Percentiles rank a stretch among this genome's conserved stretches.
Evolutionary conservation across 1,140 invertebrate species (phyloP).

Genomic region (Ips typographus): DNA sequence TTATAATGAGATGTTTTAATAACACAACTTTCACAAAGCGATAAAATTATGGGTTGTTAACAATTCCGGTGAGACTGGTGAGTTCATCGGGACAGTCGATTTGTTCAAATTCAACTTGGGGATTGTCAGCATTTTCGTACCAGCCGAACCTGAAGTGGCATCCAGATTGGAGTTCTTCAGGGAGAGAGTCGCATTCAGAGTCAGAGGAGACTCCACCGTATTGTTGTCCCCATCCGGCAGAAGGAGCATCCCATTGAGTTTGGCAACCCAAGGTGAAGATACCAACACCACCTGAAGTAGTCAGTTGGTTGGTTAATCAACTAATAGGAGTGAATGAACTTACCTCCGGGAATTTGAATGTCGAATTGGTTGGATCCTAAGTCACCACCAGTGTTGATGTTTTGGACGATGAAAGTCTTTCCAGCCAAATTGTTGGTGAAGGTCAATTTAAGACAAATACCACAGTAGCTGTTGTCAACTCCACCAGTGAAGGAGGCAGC

Average conservation of each 20-base stretch:
- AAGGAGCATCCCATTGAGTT: slow-evolving; percentile 33
- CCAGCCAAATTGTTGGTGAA: slow-evolving; percentile 21
- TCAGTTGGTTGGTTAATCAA: not conserved
- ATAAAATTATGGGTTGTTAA: not conserved
- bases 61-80: slow-evolving; percentile 16
- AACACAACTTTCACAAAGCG: too few species aligned
- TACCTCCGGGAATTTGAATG: slow-evolving; percentile 36
- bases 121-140: slow-evolving; percentile 34
- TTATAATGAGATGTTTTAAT: too few species aligned
- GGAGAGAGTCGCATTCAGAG: slow-evolving; percentile 25
- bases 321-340: not conserved
- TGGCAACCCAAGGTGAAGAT: slow-evolving; percentile 28
- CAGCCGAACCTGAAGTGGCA: slow-evolving; percentile 33
- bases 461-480: slow-evolving; percentile 24
- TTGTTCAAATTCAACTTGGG: slow-evolving; percentile 34
- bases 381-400: slow-evolving; percentile 28
- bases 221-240: slow-evolving; percentile 33
- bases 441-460: slow-evolving; percentile 29
- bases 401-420: slow-evolving; percentile 33
- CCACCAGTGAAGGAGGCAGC: slow-evolving; percentile 36
- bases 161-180: slow-evolving; percentile 27
- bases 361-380: slow-evolving; percentile 35
- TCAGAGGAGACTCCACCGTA: slow-evolving; percentile 23
- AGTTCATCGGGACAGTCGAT: slow-evolving; percentile 30
- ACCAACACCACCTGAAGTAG: slow-evolving; percentile 35